Conservation (phyloP, 2,113 vertebrate genomes). For the Acanthisitta chloris region DNA sequence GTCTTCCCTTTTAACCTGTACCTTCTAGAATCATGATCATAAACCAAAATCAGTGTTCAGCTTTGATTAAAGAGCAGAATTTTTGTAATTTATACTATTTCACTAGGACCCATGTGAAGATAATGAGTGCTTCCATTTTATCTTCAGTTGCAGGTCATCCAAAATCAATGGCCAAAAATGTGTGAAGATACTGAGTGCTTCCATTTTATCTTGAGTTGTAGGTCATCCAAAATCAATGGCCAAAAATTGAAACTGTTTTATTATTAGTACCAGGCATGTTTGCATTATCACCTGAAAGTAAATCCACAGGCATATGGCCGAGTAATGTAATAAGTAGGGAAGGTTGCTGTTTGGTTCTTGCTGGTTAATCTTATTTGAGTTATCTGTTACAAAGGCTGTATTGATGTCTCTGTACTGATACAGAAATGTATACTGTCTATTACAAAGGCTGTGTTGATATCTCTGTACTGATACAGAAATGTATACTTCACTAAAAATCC, state of each 20-base stretch:
- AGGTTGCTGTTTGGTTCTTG: not conserved
- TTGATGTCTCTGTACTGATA: not conserved
- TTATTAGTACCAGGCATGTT: not conserved
- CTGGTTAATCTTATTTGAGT: not conserved
- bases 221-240: not conserved
- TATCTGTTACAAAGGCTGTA: not conserved
- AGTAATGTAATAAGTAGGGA: not conserved
- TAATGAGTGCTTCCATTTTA: not conserved
- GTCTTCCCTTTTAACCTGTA: not conserved
- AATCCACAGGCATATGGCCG: not conserved
- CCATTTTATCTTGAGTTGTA: not conserved
- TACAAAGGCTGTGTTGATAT: not conserved
- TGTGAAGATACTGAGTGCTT: not conserved
- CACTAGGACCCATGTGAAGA: no score
- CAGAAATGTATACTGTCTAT: not conserved
- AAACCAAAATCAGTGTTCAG: not conserved
- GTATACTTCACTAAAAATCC: not conserved
- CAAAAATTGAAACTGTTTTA: not conserved
- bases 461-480: not conserved
- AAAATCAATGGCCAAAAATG: not conserved
- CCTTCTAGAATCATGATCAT: not conserved
- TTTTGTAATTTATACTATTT: not conserved
- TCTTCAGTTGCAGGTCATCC: not conserved
- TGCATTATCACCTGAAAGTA: not conserved
- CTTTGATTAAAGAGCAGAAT: not conserved